Percentiles rank a stretch among this genome's conserved stretches.
phyloP scores from a whole-genome alignment of 2,888 invertebrate genomes.

The Parascotia fuliginaria region DNA sequence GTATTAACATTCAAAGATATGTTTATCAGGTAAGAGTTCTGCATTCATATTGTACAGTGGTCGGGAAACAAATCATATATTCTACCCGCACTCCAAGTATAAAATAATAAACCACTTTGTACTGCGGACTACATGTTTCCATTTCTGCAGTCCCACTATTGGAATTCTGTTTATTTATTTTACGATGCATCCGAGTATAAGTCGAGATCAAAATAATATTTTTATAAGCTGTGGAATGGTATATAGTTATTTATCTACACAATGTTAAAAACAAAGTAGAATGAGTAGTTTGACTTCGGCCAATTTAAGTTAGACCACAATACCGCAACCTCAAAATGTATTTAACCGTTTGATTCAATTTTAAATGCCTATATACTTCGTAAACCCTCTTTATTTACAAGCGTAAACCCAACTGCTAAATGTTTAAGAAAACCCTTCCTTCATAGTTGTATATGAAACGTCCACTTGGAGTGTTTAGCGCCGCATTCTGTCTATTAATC shows the following conservation, averaged over 20 bases:
- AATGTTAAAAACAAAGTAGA: neutral
- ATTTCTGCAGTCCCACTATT: constrained; percentile 47
- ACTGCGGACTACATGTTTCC: constrained; percentile 39
- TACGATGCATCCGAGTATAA: constrained; percentile 41
- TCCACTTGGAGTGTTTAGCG: constrained; percentile 14
- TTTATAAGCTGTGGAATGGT: constrained; percentile 20
- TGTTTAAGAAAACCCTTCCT: constrained; percentile 19
- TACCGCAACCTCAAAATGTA: constrained; percentile 45
- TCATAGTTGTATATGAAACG: constrained; percentile 1
- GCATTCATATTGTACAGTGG: constrained; percentile 4
- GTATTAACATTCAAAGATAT: neutral
- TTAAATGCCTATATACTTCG: constrained; percentile 47
- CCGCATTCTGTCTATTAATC: constrained; percentile 8
- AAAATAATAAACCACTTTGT: constrained; percentile 44
- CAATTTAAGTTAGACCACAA: constrained; percentile 9
- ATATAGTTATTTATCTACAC: neutral
- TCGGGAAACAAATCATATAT: constrained; percentile 37
- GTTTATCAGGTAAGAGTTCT: constrained; percentile 4
- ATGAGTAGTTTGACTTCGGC: too few relatives aligned
- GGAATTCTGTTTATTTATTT: constrained; percentile 49
- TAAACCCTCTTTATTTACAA: constrained; percentile 31
- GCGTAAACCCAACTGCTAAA: constrained; percentile 18
- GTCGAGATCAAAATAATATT: constrained; percentile 36
- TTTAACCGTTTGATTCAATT: constrained; percentile 53
- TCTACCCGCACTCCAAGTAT: constrained; percentile 33